Percentiles rank a stretch among this genome's conserved stretches.
Evolutionary conservation across 2,113 vertebrate genomes (phyloP).

Genomic region (Prietella phreatophila): DNA sequence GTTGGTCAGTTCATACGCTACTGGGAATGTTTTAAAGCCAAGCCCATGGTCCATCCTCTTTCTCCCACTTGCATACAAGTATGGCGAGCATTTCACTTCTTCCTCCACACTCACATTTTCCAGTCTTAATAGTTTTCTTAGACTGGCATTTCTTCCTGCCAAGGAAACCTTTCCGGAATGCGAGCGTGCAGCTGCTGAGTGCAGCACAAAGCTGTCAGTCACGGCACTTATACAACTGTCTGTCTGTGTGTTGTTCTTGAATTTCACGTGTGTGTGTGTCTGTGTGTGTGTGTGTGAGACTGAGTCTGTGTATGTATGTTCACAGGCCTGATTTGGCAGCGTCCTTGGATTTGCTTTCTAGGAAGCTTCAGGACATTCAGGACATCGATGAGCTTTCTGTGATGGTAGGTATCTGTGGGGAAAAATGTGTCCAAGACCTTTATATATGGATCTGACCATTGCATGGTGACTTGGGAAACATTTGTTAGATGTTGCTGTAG

Average conservation of each 20-base stretch:
- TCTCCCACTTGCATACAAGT: conserved; percentile 24
- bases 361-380: conserved; percentile 78
- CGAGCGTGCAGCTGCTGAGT: background rate
- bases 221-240: conserved; percentile 32
- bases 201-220: conserved; percentile 45
- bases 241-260: background rate
- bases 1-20: background rate
- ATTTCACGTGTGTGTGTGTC: conserved; percentile 28
- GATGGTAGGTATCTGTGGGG: conserved; percentile 76
- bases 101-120: conserved; percentile 32
- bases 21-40: background rate
- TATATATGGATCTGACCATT: background rate
- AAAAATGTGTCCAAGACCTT: background rate
- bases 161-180: conserved; percentile 33
- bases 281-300: conserved; percentile 39
- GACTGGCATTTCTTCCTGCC: conserved; percentile 18
- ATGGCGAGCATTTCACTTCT: conserved; percentile 16
- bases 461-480: background rate
- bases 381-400: conserved; percentile 85
- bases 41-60: background rate
- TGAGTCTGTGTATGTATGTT: conserved; percentile 40
- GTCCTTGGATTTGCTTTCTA: conserved; percentile 76
- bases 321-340: conserved; percentile 77
- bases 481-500: background rate
- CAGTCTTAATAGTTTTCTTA: conserved; percentile 22